phyloP scores from a whole-genome alignment of 2,888 invertebrate species.

The Meandrusa payeni region DNA sequence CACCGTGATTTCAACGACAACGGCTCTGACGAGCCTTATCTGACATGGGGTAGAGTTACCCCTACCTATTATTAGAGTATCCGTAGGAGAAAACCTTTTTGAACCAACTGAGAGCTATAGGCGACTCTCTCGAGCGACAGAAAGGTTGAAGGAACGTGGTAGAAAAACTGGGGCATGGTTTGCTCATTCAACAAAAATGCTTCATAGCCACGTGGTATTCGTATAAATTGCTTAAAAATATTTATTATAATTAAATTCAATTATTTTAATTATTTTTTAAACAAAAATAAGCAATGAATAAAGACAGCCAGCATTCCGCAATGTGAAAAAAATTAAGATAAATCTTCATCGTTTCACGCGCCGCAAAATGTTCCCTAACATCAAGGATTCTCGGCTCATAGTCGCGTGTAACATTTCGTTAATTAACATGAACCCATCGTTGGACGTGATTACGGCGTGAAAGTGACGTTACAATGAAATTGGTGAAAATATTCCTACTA shows the following conservation, averaged over 20 bases:
- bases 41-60: too few relatives aligned
- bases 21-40: too few relatives aligned
- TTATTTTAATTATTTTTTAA: not conserved
- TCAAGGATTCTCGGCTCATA: slow-evolving; percentile 3
- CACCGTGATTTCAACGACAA: too few relatives aligned
- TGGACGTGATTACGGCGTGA: slow-evolving; percentile 15
- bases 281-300: not conserved
- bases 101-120: too few relatives aligned
- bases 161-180: too few relatives aligned
- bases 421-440: slow-evolving; percentile 12
- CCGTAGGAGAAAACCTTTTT: too few relatives aligned
- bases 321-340: not conserved
- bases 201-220: too few relatives aligned
- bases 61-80: too few relatives aligned
- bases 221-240: too few relatives aligned
- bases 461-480: slow-evolving; percentile 23
- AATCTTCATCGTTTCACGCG: not conserved
- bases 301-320: not conserved
- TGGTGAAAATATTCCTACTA: slow-evolving; percentile 22
- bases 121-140: too few relatives aligned
- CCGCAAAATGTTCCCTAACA: slow-evolving; percentile 7
- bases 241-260: not conserved
- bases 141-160: too few relatives aligned
- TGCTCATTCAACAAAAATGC: too few relatives aligned
- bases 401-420: slow-evolving; percentile 10